Evolutionary conservation across 2,797 vertebrate species (phyloP).

Genomic region (Hylomyscus alleni): DNA sequence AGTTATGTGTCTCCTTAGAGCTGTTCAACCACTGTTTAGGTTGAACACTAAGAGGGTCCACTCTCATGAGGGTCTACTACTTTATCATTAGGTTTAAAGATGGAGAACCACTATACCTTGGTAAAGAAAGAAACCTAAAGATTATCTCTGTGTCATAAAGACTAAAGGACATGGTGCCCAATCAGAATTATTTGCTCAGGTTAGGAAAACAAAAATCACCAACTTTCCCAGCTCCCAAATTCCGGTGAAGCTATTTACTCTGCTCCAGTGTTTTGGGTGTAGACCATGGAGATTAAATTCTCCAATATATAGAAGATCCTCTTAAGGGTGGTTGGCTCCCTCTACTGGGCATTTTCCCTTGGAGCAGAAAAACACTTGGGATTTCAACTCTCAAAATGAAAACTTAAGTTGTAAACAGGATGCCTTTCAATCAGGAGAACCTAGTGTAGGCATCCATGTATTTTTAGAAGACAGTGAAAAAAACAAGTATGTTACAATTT

Average conservation of each 20-base stretch:
- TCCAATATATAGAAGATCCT: background rate
- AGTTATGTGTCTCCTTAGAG: background rate
- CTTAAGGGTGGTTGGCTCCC: constrained; percentile 14
- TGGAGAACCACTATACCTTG: background rate
- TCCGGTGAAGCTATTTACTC: background rate
- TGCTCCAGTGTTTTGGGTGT: background rate
- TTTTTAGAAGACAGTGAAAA: background rate
- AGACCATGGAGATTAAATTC: background rate
- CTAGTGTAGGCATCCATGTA: background rate
- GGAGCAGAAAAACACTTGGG: background rate
- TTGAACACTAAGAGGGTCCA: background rate
- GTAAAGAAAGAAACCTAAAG: background rate
- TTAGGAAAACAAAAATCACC: background rate
- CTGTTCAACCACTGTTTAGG: too few species aligned
- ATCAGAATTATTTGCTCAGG: background rate
- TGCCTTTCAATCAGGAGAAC: background rate
- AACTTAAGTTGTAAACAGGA: background rate
- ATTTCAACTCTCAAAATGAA: background rate
- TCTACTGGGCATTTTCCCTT: constrained; percentile 51
- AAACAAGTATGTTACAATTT: background rate
- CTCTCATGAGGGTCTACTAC: background rate
- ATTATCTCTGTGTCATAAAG: background rate
- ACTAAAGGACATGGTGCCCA: background rate
- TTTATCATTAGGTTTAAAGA: background rate
- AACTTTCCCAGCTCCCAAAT: background rate